These are phyloP conservation scores for Distichodus sexfasciatus DNA, from an alignment of 2,797 vertebrate genomes.

Conservation along the genomic window DNA sequence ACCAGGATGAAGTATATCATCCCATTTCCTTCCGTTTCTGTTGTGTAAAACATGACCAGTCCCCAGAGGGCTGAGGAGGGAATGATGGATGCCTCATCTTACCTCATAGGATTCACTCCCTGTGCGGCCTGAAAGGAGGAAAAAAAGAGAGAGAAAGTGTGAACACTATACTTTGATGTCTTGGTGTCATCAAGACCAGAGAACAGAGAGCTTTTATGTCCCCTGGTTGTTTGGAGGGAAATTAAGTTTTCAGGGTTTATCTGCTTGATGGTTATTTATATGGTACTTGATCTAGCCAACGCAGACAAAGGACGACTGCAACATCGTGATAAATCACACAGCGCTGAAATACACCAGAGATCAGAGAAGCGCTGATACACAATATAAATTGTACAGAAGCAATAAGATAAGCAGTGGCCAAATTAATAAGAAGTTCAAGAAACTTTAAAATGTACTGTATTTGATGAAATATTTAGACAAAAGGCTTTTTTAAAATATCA, in stretches of 20 bases:
- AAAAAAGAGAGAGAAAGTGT: not conserved
- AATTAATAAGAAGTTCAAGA: no score
- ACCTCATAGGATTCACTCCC: not conserved
- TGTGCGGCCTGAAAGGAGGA: not conserved
- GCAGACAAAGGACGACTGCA: not conserved
- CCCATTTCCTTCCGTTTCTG: not conserved
- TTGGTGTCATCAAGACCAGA: not conserved
- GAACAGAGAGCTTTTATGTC: not conserved
- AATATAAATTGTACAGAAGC: no score
- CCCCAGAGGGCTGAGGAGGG: not conserved
- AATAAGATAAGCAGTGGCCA: no score
- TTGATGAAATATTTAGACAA: no score
- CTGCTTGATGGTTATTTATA: not conserved
- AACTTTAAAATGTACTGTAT: no score
- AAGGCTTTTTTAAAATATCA: no score
- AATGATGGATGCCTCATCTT: constrained; percentile 8
- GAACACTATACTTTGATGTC: not conserved
- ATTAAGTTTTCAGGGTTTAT: constrained; percentile 1
- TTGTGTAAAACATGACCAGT: not conserved
- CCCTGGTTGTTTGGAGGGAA: not conserved
- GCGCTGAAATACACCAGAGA: no score
- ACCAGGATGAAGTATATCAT: not conserved
- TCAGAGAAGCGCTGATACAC: no score
- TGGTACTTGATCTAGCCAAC: not conserved
- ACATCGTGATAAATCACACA: not conserved